These are phyloP conservation scores for Hypotaenidia philippensis DNA, from an alignment of 2,797 vertebrate species.

Conservation along the genomic window DNA sequence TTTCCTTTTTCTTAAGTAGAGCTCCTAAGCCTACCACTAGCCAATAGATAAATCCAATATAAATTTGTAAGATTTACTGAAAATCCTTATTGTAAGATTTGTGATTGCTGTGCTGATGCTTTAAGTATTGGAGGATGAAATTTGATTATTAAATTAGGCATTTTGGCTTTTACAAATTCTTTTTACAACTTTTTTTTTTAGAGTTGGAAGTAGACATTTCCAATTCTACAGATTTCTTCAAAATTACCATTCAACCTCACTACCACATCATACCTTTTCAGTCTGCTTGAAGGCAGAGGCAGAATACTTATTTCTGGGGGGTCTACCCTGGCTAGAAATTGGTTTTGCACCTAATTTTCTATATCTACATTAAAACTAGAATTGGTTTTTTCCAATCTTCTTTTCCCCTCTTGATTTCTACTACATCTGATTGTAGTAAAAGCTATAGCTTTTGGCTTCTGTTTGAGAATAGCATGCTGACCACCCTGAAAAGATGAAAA, in stretches of 20 bases:
- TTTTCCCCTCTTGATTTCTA: not conserved
- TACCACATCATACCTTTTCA: not conserved
- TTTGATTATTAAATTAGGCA: not conserved
- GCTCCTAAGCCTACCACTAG: accelerated
- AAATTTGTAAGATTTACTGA: not conserved
- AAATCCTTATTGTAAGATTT: not conserved
- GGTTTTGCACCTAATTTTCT: not conserved
- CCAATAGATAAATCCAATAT: not conserved
- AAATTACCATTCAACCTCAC: not conserved
- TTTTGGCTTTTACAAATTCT: not conserved
- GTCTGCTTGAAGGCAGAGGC: not conserved
- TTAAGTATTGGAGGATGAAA: not conserved
- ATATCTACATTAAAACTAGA: not conserved
- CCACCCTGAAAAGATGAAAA: constrained; percentile 35
- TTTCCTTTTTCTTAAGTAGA: not conserved
- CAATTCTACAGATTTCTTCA: not conserved
- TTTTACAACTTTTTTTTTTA: not conserved
- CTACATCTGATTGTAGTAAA: not conserved
- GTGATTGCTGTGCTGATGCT: not conserved
- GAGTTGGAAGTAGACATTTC: not conserved
- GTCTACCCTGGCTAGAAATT: not conserved
- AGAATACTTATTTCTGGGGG: not conserved
- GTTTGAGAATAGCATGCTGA: not conserved
- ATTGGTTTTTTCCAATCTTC: not conserved
- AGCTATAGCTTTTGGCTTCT: not conserved